Evolutionary conservation across 2,888 invertebrate genomes (phyloP).

Genomic region (Cordilura impudica): DNA sequence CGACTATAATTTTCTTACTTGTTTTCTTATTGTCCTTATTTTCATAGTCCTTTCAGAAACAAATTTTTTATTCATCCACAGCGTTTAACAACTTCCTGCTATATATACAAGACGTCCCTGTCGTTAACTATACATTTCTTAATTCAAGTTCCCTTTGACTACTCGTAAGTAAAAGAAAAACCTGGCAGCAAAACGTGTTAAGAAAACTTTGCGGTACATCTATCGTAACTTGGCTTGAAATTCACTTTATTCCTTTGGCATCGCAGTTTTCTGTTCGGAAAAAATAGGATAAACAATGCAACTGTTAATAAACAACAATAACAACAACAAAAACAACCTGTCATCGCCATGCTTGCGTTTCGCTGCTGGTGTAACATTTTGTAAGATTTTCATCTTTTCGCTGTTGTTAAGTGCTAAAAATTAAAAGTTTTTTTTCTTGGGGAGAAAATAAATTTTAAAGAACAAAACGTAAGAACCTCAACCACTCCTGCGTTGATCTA

Average conservation of each 20-base stretch:
- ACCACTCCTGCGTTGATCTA: constrained; percentile 18
- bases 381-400: constrained; percentile 44
- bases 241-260: constrained; percentile 38
- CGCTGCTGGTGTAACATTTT: not conserved
- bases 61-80: no score
- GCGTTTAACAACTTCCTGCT: no score
- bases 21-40: no score
- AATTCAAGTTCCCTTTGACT: not conserved
- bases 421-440: constrained; percentile 52
- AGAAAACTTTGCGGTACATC: constrained; percentile 33
- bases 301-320: no score
- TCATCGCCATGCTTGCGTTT: constrained; percentile 23
- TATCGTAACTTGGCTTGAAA: constrained; percentile 48
- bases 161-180: not conserved
- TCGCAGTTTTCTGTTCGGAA: not conserved
- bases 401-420: constrained; percentile 54
- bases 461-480: not conserved
- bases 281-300: no score
- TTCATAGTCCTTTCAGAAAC: no score
- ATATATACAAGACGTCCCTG: no score
- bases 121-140: no score
- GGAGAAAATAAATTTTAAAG: constrained; percentile 2
- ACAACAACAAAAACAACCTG: constrained; percentile 8
- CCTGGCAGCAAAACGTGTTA: not conserved
- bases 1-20: no score